Percentiles rank a stretch among this genome's conserved stretches.
phyloP scores from a whole-genome alignment of 2,113 vertebrate genomes.

The Tupaia chinensis region DNA sequence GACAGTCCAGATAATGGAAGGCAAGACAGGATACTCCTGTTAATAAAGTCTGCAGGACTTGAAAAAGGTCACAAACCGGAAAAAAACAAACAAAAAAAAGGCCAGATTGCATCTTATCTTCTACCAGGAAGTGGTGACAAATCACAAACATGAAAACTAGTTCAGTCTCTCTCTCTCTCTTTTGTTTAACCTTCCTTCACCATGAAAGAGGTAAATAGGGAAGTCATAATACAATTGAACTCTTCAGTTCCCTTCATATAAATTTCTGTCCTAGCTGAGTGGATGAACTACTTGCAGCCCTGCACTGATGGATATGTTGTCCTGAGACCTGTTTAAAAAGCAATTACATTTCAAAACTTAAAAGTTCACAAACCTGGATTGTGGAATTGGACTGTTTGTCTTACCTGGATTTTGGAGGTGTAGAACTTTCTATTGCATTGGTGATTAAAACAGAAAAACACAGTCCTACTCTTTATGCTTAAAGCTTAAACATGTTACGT shows the following conservation, averaged over 20 bases:
- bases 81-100: not conserved
- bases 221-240: not conserved
- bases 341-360: conserved; percentile 44
- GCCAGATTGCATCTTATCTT: not conserved
- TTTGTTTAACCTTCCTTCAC: not conserved
- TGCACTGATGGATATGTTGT: not conserved
- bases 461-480: not conserved
- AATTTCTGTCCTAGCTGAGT: not conserved
- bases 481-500: not conserved
- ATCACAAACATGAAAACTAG: not conserved
- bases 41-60: not conserved
- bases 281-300: not conserved
- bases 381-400: not conserved
- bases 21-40: not conserved
- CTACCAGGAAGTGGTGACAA: not conserved
- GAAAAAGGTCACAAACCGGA: not conserved
- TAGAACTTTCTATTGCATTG: not conserved
- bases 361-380: not conserved
- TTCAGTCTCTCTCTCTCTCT: not conserved
- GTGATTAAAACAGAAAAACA: not conserved
- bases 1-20: not conserved
- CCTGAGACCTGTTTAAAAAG: conserved; percentile 26
- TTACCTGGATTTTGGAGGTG: conserved; percentile 28
- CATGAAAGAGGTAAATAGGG: not conserved
- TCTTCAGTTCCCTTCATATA: not conserved